Evolutionary conservation across 2,888 invertebrate species (phyloP).

Genomic region (Brachyopa scutellaris): DNA sequence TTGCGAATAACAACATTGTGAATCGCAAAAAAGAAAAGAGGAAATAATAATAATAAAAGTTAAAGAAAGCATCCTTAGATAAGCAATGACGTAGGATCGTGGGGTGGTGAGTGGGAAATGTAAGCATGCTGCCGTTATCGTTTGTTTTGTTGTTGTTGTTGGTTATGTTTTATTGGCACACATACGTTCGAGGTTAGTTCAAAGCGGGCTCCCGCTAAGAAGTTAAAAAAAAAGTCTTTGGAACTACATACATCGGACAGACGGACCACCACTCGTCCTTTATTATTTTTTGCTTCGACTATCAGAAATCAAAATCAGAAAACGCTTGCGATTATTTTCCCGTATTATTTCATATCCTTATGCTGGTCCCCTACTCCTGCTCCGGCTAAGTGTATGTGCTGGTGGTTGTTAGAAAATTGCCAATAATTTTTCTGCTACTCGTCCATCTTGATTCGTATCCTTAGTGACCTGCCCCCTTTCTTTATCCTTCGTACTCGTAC

Average conservation of each 20-base stretch:
- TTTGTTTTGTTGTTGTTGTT: neutral
- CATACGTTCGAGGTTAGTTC: conserved; percentile 32
- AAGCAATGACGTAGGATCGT: conserved; percentile 31
- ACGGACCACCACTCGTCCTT: conserved; percentile 2
- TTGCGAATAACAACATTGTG: conserved; percentile 39
- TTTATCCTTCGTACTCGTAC: too few species aligned
- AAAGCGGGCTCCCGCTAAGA: conserved; percentile 8
- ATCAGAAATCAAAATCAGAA: conserved; percentile 58
- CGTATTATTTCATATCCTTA: conserved; percentile 30
- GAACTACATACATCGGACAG: neutral
- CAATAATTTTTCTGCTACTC: conserved; percentile 49
- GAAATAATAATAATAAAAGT: conserved; percentile 33
- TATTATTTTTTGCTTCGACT: conserved; percentile 8
- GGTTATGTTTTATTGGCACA: conserved; percentile 26
- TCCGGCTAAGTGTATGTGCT: neutral
- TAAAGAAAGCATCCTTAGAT: conserved; percentile 44
- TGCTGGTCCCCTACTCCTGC: neutral
- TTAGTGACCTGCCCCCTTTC: neutral
- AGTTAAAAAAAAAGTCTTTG: conserved; percentile 13
- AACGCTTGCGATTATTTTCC: conserved; percentile 43
- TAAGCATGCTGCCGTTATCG: conserved; percentile 3
- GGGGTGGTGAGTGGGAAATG: neutral
- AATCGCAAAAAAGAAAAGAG: conserved; percentile 11
- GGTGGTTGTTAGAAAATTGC: conserved; percentile 54
- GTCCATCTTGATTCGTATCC: conserved; percentile 43